Evolutionary conservation across 2,888 invertebrate species (phyloP), one percentile per base, ranked within the genome.

Genomic region (Acrobasis consociella): DNA sequence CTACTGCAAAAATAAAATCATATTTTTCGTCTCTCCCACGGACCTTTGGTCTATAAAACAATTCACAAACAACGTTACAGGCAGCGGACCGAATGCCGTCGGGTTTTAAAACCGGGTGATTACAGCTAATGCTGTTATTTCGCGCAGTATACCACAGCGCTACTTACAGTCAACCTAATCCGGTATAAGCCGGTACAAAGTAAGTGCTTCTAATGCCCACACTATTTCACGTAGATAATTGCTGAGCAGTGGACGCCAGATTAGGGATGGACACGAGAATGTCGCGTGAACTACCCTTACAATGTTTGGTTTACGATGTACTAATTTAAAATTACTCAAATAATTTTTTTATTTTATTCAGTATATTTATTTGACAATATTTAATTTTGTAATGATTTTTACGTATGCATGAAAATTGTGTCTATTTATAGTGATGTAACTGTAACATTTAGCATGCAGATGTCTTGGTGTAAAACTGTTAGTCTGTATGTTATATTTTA

Each of bases 191-290:
- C 81, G 67, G 81, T 80, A 84, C 86, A 78, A 85, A 86, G 86
- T 89, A 87, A 89, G 85, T 86, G 85, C 81, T 83, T 71, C 84
- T 87, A 89, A 88, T 87, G 83, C 85, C 74, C 79, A 76, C 86
- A 86, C 85, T 87, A 90, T 89, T 90, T 90, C 83, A 87, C 83
- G 81, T 82, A 87, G 89, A 89, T 91, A 90, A 91, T 90, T 91
- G 88, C 85, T 82, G 83, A 85, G 82, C 78, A 80, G 83, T 78
- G 77, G 75, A 74, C 75, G 72, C 69, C 76, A 61, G 66, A 69
- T 67, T 67, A 67, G 53, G 63, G 62, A 60, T 38, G 42, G 46
- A 38, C 51, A 52, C 58, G 52, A 37, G 11, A 60, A 51, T 17
- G 55, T 62, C 46, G n/a, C 53, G 42, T 52, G 37, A 46, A 58